Conservation (phyloP, 2,113 vertebrate species). For the Apteryx owenii region DNA sequence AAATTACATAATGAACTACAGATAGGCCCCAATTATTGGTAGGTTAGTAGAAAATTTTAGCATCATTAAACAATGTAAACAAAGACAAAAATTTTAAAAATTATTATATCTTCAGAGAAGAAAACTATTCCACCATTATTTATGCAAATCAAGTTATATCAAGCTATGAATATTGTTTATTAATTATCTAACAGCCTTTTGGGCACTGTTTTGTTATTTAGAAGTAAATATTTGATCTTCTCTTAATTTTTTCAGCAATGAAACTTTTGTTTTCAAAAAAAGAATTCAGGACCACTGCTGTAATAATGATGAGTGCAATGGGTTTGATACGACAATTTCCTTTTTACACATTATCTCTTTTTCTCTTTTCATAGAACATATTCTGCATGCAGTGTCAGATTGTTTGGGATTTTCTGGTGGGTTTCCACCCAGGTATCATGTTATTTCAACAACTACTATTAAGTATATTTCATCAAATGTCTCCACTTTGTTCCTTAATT, state of each 20-base stretch:
- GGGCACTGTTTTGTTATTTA: neutral
- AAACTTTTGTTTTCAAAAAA: neutral
- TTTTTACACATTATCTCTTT: neutral
- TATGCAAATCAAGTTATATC: neutral
- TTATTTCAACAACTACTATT: neutral
- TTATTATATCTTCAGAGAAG: neutral
- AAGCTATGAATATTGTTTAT: neutral
- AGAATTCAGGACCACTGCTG: neutral
- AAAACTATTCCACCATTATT: neutral
- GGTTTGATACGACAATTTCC: neutral
- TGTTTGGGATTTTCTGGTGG: neutral
- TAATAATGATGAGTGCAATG: neutral
- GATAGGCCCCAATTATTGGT: neutral
- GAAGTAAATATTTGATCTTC: neutral
- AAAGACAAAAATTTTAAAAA: neutral
- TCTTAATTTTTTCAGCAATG: neutral
- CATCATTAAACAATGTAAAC: neutral
- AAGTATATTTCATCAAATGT: neutral
- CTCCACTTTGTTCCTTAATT: neutral
- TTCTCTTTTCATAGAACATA: neutral
- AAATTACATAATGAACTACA: neutral
- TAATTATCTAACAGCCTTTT: neutral
- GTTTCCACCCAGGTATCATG: neutral
- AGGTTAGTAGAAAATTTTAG: neutral
- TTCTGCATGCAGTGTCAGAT: neutral